These are phyloP conservation scores for Erithacus rubecula DNA, from an alignment of 2,797 vertebrate genomes.

Conservation along the genomic window DNA sequence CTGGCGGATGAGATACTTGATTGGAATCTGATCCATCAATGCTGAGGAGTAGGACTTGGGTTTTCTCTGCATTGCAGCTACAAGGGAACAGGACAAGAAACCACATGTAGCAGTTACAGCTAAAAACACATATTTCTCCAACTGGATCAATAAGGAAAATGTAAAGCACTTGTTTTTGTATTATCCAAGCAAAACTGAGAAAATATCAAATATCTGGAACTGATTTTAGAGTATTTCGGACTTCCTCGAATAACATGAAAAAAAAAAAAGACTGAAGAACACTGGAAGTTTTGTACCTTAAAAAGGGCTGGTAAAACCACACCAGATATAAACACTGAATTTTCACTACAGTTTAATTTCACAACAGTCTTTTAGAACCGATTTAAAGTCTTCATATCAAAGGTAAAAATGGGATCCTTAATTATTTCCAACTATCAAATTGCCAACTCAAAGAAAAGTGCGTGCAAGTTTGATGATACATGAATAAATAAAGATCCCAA, in stretches of 20 bases:
- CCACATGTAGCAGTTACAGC: not conserved
- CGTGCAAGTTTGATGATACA: not conserved
- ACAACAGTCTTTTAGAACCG: not conserved
- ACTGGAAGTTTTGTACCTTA: not conserved
- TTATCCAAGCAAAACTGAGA: not conserved
- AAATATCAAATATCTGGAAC: not conserved
- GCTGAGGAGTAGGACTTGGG: constrained; percentile 95
- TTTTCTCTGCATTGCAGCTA: constrained; percentile 95
- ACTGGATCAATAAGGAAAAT: not conserved
- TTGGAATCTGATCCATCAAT: constrained; percentile 98
- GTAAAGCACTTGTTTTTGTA: not conserved
- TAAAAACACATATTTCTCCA: not conserved
- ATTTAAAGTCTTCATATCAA: not conserved
- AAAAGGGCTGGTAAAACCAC: not conserved
- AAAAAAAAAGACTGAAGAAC: not conserved
- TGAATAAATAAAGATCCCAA: not conserved
- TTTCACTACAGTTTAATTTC: not conserved
- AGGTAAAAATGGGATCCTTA: not conserved
- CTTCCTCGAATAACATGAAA: not conserved
- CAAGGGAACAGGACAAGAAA: not conserved
- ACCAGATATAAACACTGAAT: not conserved
- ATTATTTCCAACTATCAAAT: not conserved
- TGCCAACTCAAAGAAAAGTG: not conserved
- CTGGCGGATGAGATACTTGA: constrained; percentile 96
- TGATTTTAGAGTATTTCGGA: not conserved